Evolutionary conservation across 2,113 vertebrate genomes (phyloP), one percentile per base, ranked within the genome.

Genomic region (Canis aureus): DNA sequence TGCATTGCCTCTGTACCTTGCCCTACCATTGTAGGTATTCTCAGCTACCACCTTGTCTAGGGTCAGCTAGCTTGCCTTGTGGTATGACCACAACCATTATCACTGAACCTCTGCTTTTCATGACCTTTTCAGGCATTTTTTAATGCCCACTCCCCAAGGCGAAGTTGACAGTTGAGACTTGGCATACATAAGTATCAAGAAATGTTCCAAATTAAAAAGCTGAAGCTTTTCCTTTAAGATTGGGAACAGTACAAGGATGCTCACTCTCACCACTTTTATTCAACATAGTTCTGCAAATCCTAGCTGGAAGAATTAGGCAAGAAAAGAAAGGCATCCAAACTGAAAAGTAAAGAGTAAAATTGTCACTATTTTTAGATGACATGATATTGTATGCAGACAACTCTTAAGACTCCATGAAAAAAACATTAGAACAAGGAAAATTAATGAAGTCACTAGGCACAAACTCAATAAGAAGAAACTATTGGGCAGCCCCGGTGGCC

Each of bases 1-100:
- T 12, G 3, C 20, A 29, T 73, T 3, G 1, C 51, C 43, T 35
- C 11, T 17, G 4, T 43, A 1, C 4, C 27, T 8, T 1, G 11
- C 12, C 6, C 17, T 29, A 29, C 23, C 10, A 3, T 71, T 55
- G 22, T 32, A 10, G 5, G 5, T 17, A 22, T 13, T 38, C 76
- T 67, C 25, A 73, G 29, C 43, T 16, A 4, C n/a, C 49, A 57
- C 3, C 43, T 62, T 13, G 53, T 5, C 53, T 71, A 43, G 53
- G 29, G 12, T 4, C 55, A 62, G 9, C 19, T 74, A 55, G 55
- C 35, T 60, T 9, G 4, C 11, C 15, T 78, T 51, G 29, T 60
- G 35, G 35, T 35, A 74, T 35, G 23, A 43, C 55, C 13, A 62
- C 66, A 10, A 78, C 15, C 6, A 23, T 88, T 11, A 12, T 64